phyloP scores from a whole-genome alignment of 1,140 invertebrate genomes.

The Adoxophyes honmai region DNA sequence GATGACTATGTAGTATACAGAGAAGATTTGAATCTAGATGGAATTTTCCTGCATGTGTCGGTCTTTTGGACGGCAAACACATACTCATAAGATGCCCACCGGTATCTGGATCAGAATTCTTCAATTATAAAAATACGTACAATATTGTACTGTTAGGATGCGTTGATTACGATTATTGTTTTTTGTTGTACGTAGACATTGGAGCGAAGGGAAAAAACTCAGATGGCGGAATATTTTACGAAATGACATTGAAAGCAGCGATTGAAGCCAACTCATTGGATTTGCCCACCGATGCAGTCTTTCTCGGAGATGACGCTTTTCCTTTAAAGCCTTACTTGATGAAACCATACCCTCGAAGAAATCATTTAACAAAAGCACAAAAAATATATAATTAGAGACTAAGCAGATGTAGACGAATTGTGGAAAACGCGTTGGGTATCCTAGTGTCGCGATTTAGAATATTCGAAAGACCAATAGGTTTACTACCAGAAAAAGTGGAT shows the following conservation, averaged over 20 bases:
- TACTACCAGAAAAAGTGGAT: background rate
- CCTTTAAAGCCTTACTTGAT: slow-evolving; percentile 33
- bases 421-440: slow-evolving; percentile 27
- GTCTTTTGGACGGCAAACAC: too few species aligned
- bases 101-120: too few species aligned
- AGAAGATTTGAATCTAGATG: too few species aligned
- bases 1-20: too few species aligned
- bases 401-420: slow-evolving; percentile 20
- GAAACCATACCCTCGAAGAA: slow-evolving; percentile 24
- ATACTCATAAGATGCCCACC: too few species aligned
- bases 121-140: too few species aligned
- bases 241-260: background rate
- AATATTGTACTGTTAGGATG: too few species aligned
- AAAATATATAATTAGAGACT: slow-evolving; percentile 21
- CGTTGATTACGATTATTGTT: too few species aligned
- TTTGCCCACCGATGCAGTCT: slow-evolving; percentile 28
- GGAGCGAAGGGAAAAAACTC: slow-evolving; percentile 22
- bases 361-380: slow-evolving; percentile 24
- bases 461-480: background rate
- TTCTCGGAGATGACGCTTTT: slow-evolving; percentile 71
- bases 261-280: slow-evolving; percentile 17
- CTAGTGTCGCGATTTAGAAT: slow-evolving; percentile 25
- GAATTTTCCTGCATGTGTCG: too few species aligned
- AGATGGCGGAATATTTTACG: slow-evolving; percentile 9
- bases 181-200: slow-evolving; percentile 7